Percentiles rank a stretch among this genome's conserved stretches.
These are phyloP conservation scores for Chironomus riparius DNA, from an alignment of 2,888 invertebrate species.

Conservation along the genomic window DNA sequence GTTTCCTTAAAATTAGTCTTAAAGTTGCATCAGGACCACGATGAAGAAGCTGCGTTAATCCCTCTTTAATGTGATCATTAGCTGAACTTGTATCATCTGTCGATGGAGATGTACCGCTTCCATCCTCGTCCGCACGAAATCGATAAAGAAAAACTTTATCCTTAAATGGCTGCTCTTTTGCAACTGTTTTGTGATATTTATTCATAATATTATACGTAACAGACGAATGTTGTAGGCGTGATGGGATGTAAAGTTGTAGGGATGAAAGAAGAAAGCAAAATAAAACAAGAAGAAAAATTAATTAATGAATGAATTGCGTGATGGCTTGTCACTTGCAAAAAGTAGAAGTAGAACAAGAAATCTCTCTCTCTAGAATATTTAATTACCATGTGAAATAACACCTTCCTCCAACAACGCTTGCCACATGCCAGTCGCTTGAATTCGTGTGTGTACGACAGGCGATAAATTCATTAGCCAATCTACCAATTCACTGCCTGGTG, in stretches of 20 bases:
- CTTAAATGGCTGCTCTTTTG: slow-evolving; percentile 68
- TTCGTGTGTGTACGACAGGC: slow-evolving; percentile 52
- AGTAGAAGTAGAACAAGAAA: not conserved
- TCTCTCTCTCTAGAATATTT: not conserved
- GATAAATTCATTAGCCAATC: slow-evolving; percentile 66
- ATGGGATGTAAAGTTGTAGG: too few relatives aligned
- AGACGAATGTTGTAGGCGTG: too few relatives aligned
- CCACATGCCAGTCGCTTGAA: slow-evolving; percentile 73
- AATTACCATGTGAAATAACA: slow-evolving; percentile 60
- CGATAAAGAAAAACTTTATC: slow-evolving; percentile 76
- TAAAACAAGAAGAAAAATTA: not conserved
- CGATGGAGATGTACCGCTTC: slow-evolving; percentile 45
- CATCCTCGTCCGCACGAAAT: slow-evolving; percentile 65
- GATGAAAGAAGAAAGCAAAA: slow-evolving; percentile 14
- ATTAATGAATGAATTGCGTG: not conserved
- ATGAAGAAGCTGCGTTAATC: slow-evolving; percentile 55
- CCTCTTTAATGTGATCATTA: slow-evolving; percentile 60
- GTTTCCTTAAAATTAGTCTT: slow-evolving; percentile 69
- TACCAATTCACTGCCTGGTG: slow-evolving; percentile 70
- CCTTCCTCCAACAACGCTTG: slow-evolving; percentile 73
- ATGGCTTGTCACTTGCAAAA: not conserved
- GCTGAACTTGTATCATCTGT: slow-evolving; percentile 53
- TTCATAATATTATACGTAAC: too few relatives aligned
- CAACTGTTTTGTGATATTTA: slow-evolving; percentile 46
- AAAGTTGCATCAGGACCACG: slow-evolving; percentile 70